Conservation (phyloP, 2,113 vertebrate species). For the Paramormyrops kingsleyae region DNA sequence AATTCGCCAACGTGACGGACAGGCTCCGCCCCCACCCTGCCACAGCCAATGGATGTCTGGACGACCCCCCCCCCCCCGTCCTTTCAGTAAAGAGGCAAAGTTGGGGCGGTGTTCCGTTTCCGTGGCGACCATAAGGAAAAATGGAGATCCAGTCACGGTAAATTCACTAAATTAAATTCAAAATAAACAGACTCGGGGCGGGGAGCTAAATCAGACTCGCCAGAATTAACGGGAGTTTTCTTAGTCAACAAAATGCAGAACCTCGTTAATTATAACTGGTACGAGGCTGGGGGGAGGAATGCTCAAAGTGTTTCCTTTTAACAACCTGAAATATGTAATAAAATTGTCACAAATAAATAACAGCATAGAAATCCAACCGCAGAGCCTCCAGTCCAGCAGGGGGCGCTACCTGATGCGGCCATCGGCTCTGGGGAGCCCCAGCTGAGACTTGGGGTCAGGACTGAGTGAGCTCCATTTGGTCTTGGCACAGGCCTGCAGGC, state of each 20-base stretch:
- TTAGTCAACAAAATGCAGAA: constrained; percentile 33
- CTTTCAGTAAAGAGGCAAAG: neutral
- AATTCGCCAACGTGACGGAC: neutral
- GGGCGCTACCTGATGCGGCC: constrained; percentile 88
- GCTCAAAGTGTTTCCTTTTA: neutral
- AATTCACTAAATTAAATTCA: neutral
- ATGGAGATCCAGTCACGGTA: constrained; percentile 12
- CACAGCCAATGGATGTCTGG: neutral
- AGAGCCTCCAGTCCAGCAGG: constrained; percentile 46
- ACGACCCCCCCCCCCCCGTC: neutral
- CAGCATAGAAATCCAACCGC: constrained; percentile 9
- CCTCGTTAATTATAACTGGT: neutral
- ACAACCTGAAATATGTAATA: constrained; percentile 18
- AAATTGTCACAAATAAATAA: constrained; percentile 22
- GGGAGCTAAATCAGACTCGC: neutral
- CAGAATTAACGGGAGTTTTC: neutral
- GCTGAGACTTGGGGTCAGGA: constrained; percentile 89
- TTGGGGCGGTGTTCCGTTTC: neutral
- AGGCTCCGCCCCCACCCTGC: neutral
- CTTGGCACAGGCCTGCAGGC: constrained; percentile 82
- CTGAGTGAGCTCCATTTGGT: constrained; percentile 91
- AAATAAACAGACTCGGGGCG: neutral
- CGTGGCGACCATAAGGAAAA: constrained; percentile 18
- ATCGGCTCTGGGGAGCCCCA: constrained; percentile 69
- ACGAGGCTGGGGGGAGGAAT: neutral